Conservation (phyloP, 30 jellyfish, hydroid and myxozoan species). For the Phacellophora camtschatica region DNA sequence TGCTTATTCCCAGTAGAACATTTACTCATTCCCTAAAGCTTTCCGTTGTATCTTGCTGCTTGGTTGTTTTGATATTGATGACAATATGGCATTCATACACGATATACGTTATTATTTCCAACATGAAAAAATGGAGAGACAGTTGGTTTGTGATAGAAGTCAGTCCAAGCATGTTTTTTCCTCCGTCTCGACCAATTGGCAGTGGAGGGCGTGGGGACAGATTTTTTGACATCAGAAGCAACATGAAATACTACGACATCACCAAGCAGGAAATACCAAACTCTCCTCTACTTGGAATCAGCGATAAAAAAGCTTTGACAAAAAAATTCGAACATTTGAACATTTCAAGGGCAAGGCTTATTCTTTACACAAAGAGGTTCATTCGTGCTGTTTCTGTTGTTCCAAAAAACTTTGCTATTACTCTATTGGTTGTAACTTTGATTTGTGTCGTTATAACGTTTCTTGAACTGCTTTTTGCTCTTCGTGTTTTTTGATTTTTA, state of each 20-base stretch:
- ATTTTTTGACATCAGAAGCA: slow-evolving; percentile 73
- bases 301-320: slow-evolving; percentile 14
- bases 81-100: slow-evolving; percentile 75
- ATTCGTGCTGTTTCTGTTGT: slow-evolving; percentile 44
- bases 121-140: slow-evolving; percentile 58
- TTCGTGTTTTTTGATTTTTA: neutral
- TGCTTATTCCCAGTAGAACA: slow-evolving; percentile 46
- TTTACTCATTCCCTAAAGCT: neutral
- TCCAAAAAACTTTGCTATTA: slow-evolving; percentile 60
- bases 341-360: slow-evolving; percentile 79
- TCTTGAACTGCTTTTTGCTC: slow-evolving; percentile 27
- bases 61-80: slow-evolving; percentile 23
- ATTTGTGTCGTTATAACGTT: slow-evolving; percentile 36
- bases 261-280: slow-evolving; percentile 60
- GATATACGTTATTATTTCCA: slow-evolving; percentile 22
- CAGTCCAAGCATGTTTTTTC: slow-evolving; percentile 5
- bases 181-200: slow-evolving; percentile 50
- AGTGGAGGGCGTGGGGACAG: slow-evolving; percentile 56
- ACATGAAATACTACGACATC: slow-evolving; percentile 74
- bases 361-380: slow-evolving; percentile 61
- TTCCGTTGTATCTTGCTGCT: slow-evolving; percentile 25
- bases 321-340: slow-evolving; percentile 21
- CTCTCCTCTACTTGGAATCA: slow-evolving; percentile 58
- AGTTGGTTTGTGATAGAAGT: slow-evolving; percentile 81
- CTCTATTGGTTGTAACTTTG: slow-evolving; percentile 26